phyloP scores from a whole-genome alignment of 2,797 vertebrate genomes.

The Mormyrus hasselquistii region DNA sequence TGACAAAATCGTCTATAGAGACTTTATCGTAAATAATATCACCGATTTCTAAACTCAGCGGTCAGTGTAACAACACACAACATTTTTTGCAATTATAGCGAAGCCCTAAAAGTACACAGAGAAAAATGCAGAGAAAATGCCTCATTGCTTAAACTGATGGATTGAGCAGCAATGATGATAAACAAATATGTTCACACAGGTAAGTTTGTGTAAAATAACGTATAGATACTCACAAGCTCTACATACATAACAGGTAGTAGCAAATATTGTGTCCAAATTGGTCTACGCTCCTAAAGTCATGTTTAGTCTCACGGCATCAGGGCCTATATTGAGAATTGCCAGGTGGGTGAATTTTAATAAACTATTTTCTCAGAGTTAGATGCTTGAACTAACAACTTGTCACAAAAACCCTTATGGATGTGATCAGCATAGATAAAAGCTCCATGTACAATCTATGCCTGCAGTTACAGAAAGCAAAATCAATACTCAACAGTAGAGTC shows the following conservation, averaged over 20 bases:
- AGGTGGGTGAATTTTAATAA: background rate
- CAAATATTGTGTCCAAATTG: background rate
- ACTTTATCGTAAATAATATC: background rate
- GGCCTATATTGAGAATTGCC: background rate
- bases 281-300: background rate
- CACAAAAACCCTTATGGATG: background rate
- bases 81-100: background rate
- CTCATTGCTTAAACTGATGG: background rate
- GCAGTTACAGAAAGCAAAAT: background rate
- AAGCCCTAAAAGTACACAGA: background rate
- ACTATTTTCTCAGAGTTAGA: background rate
- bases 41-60: background rate
- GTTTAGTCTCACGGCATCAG: background rate
- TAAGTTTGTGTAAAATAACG: background rate
- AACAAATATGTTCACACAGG: background rate
- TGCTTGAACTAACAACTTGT: background rate
- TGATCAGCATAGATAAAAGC: background rate
- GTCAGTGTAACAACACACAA: background rate
- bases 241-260: background rate
- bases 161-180: background rate
- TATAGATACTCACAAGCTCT: background rate
- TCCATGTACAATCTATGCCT: background rate
- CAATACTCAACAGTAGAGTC: background rate
- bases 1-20: background rate
- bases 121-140: background rate